Base-by-base conservation (phyloP, 2,797 vertebrate genomes). In the Apogon hyalosoma region DNA sequence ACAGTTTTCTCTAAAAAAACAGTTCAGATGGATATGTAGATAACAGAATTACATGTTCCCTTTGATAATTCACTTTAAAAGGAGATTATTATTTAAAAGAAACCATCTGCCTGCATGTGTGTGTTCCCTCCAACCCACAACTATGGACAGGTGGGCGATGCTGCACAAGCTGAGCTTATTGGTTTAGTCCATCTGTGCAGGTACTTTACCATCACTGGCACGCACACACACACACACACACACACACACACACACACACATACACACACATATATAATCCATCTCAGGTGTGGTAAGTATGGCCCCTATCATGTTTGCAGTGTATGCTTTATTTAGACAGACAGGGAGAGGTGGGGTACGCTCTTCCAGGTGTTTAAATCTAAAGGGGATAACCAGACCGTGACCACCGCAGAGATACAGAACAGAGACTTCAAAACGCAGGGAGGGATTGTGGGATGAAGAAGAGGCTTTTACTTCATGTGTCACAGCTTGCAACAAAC, bases 311-410 rank as follows among this genome's bases (percentile, higher is more conserved):
- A 45, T 46, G 41, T 57, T 21, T 55, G 40, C 16, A 38, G 71
- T 63, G 65, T 50, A 38, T 61, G 71, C 15, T 41, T 53, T 64
- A 48, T 13, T 21, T 14, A 10, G 6, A 33, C 21, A n/a, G 38
- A n/a, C 11, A 21, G 15, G 13, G 15, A 18, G 18, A 51, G 45
- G 13, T 36, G 18, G 28, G 45, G 52, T 15, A 36, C 24, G 72
- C 19, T 81, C 50, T 57, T n/a, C 58, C 80, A 84, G 52, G 50
- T 75, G 65, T 85, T 82, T 82, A 54, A 89, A 79, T 69, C 77
- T 46, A 76, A 64, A 78, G 62, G 52, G 47, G 47, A 75, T 83
- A 81, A 83, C 28, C 56, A 70, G 80, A 90, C 80, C 77, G 6
- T 75, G 75, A 87, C 78, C 39, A 67, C 16, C 6, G n/a, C 48